phyloP scores from a whole-genome alignment of 2,113 vertebrate genomes.

The Thalassoma bifasciatum region DNA sequence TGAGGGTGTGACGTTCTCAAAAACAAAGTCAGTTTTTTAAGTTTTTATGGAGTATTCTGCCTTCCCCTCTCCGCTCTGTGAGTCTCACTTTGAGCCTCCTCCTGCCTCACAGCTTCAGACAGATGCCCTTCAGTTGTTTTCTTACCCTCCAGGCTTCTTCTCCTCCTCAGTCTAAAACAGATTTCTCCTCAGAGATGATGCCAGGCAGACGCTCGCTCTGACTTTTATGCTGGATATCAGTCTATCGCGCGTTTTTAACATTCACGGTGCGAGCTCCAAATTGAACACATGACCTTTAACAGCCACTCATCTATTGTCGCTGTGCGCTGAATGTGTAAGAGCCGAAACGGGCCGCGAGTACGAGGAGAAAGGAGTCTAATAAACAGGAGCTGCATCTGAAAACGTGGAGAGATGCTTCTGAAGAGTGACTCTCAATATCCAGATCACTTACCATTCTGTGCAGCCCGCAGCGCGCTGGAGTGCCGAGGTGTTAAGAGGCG shows the following conservation, averaged over 20 bases:
- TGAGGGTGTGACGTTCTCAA: no score
- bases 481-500: neutral
- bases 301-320: neutral
- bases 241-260: neutral
- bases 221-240: neutral
- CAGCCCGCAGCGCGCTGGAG: neutral
- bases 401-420: neutral
- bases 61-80: neutral
- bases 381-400: neutral
- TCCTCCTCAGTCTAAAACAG: neutral
- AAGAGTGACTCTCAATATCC: neutral
- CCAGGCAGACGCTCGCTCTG: neutral
- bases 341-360: neutral
- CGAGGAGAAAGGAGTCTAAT: neutral
- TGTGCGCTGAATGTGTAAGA: neutral
- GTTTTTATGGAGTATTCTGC: no score
- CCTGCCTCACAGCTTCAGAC: neutral
- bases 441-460: constrained; percentile 4
- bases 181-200: neutral
- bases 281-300: neutral
- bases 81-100: neutral
- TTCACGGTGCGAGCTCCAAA: neutral
- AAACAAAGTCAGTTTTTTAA: no score
- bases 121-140: neutral
- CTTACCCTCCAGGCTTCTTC: no score